phyloP scores from a whole-genome alignment of 2,113 vertebrate species.

The Aix galericulata region DNA sequence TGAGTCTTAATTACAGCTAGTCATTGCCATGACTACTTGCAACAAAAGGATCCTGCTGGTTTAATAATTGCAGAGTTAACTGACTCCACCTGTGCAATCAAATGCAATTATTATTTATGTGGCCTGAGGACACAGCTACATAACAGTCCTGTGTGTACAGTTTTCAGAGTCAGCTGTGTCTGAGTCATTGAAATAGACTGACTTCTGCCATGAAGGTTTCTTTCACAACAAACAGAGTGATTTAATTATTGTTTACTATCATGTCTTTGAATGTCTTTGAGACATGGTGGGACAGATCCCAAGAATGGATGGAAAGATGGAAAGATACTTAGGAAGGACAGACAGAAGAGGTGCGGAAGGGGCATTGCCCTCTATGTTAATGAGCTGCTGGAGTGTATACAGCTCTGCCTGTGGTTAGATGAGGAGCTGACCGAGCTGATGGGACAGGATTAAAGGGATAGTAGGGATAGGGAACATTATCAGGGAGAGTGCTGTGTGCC shows the following conservation, averaged over 20 bases:
- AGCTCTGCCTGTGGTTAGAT: no score
- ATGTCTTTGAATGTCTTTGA: not conserved
- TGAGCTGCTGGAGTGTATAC: no score
- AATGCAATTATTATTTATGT: not conserved
- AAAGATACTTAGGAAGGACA: no score
- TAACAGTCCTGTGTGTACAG: not conserved
- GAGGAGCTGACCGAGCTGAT: no score
- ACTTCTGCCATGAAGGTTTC: not conserved
- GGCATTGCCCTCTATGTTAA: no score
- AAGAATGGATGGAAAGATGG: no score
- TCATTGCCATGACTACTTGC: rapidly evolving
- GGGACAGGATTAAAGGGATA: no score
- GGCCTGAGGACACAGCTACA: not conserved
- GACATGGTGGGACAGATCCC: no score
- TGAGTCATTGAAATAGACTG: not conserved
- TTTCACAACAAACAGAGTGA: no score
- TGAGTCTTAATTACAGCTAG: rapidly evolving
- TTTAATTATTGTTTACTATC: not conserved
- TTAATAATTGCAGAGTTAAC: not conserved
- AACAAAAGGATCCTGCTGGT: not conserved
- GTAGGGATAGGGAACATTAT: no score
- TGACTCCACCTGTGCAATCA: not conserved
- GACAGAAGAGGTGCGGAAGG: no score
- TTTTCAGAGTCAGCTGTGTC: not conserved
- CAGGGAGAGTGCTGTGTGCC: no score